A percentile compares a stretch with the other conserved stretches of the same genome.
phyloP scores from a whole-genome alignment of 2,113 vertebrate genomes.

The Panthera leo region DNA sequence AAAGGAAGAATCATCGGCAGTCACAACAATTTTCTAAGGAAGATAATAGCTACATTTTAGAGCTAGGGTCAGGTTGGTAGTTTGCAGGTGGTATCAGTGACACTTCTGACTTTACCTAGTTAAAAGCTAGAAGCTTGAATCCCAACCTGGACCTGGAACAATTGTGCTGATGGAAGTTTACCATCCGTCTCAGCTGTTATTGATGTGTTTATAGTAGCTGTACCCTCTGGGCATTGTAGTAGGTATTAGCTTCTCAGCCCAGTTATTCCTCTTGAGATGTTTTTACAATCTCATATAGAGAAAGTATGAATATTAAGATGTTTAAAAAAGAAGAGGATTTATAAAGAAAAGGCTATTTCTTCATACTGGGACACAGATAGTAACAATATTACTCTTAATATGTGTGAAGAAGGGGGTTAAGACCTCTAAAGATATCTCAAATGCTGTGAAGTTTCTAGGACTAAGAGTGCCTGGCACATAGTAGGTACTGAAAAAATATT shows the following conservation, averaged over 20 bases:
- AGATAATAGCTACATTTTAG: neutral
- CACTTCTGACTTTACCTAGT: neutral
- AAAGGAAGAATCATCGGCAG: neutral
- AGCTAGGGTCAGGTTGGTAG: neutral
- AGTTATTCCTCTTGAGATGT: neutral
- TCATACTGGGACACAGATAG: neutral
- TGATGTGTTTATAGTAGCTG: neutral
- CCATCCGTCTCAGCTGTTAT: neutral
- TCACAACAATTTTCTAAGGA: neutral
- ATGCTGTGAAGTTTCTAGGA: neutral
- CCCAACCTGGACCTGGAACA: neutral
- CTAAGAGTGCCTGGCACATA: neutral
- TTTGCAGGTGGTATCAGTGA: neutral
- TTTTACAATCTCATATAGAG: neutral
- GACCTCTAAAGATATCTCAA: neutral
- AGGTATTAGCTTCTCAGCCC: neutral
- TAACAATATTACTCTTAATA: neutral
- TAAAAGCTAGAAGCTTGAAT: neutral
- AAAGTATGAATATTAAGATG: slow-evolving; percentile 3
- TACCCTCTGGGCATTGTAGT: neutral
- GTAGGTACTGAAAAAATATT: neutral
- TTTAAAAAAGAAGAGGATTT: neutral
- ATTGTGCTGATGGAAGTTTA: neutral
- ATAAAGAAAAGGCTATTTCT: neutral
- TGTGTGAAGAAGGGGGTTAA: neutral